Base-by-base conservation (phyloP, 2,888 invertebrate genomes). In the Perdita meconis region DNA sequence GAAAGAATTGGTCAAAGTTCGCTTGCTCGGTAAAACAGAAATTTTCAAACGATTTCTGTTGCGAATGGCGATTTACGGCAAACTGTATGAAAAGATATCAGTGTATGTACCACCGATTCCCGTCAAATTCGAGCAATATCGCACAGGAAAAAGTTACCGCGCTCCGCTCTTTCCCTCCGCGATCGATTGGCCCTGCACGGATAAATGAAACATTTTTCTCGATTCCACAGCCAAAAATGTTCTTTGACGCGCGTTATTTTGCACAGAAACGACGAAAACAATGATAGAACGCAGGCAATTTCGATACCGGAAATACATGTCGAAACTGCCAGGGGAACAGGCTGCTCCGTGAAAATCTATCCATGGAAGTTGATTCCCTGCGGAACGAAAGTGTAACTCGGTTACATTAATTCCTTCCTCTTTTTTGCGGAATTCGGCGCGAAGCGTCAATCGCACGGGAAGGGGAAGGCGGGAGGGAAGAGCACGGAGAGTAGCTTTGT, bases 121-220 rank as follows among this genome's bases (percentile, higher is more conserved):
- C 73, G 55, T 73, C 73, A 64, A 64, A 47, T 77, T 70, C 40
- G 30, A 57, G 34, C 57, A 57, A 55, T 56, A 65, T 55, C 36
- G 26, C 10, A 24, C 8, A 10, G 57, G 8, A 19, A 50, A 34
- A 42, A 10, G 24, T 2, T 24, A 5, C 3, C 40, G 5, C 5
- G 13, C 16, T 12, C 34, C 40, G 50, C 47, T 75, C 47, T 40
- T 36, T 6, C 13, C 8, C 1, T 8, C 16, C 12, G n/a, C 13
- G 12, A 16, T 30, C 60, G 44, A 69, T 36, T 50, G 56, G 34
- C 61, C 1, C 24, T 42, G 34, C 1, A 1, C 8, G 75, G n/a
- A 56, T 22, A 56, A 75, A 71, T 65, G 55, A 56, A 65, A 60
- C 44, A 22, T n/a, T 75, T 75, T 55, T 50, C 24, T 12, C 12